Conservation (phyloP, 2,888 invertebrate genomes). For the Aphodius granarius region DNA sequence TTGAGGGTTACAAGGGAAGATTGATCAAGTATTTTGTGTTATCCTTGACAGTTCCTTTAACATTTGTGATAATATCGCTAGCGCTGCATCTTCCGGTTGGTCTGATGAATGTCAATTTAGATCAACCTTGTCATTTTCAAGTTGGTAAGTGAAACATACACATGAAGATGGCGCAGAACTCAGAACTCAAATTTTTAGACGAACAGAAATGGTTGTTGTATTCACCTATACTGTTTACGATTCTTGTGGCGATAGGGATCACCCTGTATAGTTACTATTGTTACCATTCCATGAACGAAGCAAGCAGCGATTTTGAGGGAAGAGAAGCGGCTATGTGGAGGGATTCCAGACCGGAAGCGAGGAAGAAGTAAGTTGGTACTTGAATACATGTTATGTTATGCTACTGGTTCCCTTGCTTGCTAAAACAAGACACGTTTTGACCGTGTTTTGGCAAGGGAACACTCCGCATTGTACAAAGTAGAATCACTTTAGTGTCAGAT, state of each 20-base stretch:
- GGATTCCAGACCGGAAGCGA: neutral
- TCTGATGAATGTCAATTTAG: slow-evolving; percentile 39
- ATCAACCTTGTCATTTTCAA: slow-evolving; percentile 36
- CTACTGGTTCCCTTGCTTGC: neutral
- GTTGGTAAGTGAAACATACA: slow-evolving; percentile 39
- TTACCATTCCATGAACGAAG: neutral
- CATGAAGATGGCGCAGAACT: too few relatives aligned
- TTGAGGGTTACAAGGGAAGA: slow-evolving; percentile 21
- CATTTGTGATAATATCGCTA: slow-evolving; percentile 38
- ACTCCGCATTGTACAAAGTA: neutral
- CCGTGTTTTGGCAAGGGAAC: neutral
- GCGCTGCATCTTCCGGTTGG: slow-evolving; percentile 37
- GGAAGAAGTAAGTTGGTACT: neutral
- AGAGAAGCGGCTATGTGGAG: slow-evolving; percentile 6
- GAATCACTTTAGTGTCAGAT: neutral
- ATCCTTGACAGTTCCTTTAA: slow-evolving; percentile 32
- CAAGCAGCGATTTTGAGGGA: neutral
- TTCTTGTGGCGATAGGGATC: slow-evolving; percentile 3
- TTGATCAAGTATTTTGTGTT: slow-evolving; percentile 28
- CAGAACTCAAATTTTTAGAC: slow-evolving; percentile 21
- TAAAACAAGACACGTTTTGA: too few relatives aligned
- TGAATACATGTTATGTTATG: neutral
- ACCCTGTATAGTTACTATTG: slow-evolving; percentile 1
- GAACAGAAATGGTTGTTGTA: slow-evolving; percentile 23
- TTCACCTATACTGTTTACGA: slow-evolving; percentile 9